Base-by-base conservation (phyloP, 1,140 invertebrate species). In the Lordiphosa mommai region DNA sequence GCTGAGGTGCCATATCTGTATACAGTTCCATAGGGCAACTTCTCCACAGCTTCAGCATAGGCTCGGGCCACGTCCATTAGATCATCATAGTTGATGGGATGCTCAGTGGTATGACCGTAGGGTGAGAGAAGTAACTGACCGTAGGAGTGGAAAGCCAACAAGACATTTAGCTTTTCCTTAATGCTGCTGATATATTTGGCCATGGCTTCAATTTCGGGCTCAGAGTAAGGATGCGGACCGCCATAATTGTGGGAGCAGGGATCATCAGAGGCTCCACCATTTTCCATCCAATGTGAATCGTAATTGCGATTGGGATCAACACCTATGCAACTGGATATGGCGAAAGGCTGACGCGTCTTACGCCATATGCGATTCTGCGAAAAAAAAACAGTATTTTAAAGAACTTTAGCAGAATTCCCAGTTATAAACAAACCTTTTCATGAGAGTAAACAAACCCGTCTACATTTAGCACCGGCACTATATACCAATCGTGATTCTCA, bases 161-260 rank as follows among this genome's bases (percentile, higher is more conserved):
- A 90, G 3, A 92, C 57, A 13, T 91, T 90, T 0, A 91, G 69
- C 3, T 88, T 82, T 8, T 85, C 52, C 8, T 82, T 89, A 14
- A 92, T 90, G 2, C 87, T 66, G 20, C 87, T 64, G 1, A 94
- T 82, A 44, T 90, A 93, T 8, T 92, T 86, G 0, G 92, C 90
- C 4, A 95, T 86, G 2, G 92, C 90, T 30, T 88, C 88, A 0
- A 93, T 92, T 88, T 97, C 96, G 0, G 91, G 89, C 88, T 97
- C 96, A 0, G 95, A 96, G 63, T 95, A 96, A 0, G 94, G 87
- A n/a, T 89, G 86, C 0, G 90, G 87, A 0, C 96, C 95, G 7
- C 92, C 93, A 77, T 93, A 97, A 7, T 88, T 92, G 0, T 94
- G 92, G 1, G 87, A 90, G 58, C 94, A 94, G 0, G 92, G 92